Evolutionary conservation across 2,888 invertebrate genomes (phyloP), one percentile per base, ranked within the genome.

Genomic region (Polia nebulosa): DNA sequence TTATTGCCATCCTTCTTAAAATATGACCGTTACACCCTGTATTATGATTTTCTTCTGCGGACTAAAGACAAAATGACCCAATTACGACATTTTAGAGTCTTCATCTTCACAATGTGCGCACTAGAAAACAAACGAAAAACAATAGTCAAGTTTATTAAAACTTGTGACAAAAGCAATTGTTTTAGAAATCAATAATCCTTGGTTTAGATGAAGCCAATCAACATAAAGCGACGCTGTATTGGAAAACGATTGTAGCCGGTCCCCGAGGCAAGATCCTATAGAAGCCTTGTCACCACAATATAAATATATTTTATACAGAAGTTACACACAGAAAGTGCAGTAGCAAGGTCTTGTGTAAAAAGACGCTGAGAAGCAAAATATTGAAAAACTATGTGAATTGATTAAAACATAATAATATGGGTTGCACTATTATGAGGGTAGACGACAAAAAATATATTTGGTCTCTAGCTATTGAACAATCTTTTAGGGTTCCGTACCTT

Each of bases 181-280:
- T 76, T 64, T 51, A 36, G 44, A 71, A 77, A 80, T 80, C 77
- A 64, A 80, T 78, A 78, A 65, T 44, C 36, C 52, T 52, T 44
- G 74, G 68, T 53, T 73, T 51, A 59, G 59, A 73, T 59, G 58
- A 60, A 65, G 65, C 64, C 75, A 74, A 79, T 82, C 69, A 74
- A 64, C 66, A 63, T 61, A 47, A 47, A 69, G 61, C 60, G 59
- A 65, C 65, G 41, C 52, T 65, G 79, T 82, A 79, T 79, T 69
- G 82, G 82, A 79, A 79, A 79, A 62, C 79, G 63, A 79, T 79
- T 62, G 62, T n/a, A 44, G 9, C 52, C 29, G 13, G 64, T 52
- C 65, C 60, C 57, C 32, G 34, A 60, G 57, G 63, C 63, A 61
- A 60, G 45, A 25, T 34, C 29, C 29, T 9, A 17, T 32, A 25